Percentiles rank a stretch among this genome's conserved stretches.
These are phyloP conservation scores for Drosophila ercepeae DNA, from an alignment of 1,140 invertebrate species.

Conservation along the genomic window DNA sequence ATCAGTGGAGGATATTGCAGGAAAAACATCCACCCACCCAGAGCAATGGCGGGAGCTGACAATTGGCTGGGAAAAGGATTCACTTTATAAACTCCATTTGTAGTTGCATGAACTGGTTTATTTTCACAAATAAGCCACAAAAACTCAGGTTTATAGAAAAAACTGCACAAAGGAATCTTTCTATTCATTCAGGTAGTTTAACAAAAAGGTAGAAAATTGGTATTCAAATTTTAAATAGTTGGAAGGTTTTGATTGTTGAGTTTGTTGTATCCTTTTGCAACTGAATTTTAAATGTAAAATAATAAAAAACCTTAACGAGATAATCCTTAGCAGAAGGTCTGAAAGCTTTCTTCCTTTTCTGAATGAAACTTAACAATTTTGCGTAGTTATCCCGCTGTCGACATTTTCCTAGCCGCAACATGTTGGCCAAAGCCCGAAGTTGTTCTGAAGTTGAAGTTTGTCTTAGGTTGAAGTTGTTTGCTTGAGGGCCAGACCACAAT, in stretches of 20 bases:
- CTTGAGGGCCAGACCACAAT: slow-evolving; percentile 15
- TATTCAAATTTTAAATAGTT: no score
- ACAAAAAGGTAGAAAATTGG: not conserved
- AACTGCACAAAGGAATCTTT: slow-evolving; percentile 30
- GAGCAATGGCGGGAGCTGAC: not conserved
- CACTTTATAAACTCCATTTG: slow-evolving; percentile 34
- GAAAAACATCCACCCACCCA: not conserved
- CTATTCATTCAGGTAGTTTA: no score
- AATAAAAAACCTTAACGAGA: not conserved
- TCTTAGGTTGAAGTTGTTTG: slow-evolving; percentile 8
- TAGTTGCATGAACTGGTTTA: slow-evolving; percentile 35
- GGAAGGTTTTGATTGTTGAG: no score
- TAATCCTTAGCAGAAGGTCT: not conserved
- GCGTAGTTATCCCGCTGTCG: slow-evolving; percentile 21
- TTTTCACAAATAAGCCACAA: slow-evolving; percentile 5
- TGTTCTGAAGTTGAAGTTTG: slow-evolving; percentile 36
- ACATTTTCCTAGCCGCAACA: slow-evolving; percentile 45
- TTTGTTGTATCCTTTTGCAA: no score
- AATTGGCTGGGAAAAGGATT: slow-evolving; percentile 29
- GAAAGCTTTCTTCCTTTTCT: not conserved
- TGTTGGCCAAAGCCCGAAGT: slow-evolving; percentile 39
- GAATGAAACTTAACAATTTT: no score
- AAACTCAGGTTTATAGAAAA: no score
- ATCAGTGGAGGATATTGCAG: not conserved
- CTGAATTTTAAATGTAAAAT: no score